Percentiles rank a stretch among this genome's conserved stretches.
phyloP scores from a whole-genome alignment of 2,113 vertebrate species.

The Bothrops jararaca region DNA sequence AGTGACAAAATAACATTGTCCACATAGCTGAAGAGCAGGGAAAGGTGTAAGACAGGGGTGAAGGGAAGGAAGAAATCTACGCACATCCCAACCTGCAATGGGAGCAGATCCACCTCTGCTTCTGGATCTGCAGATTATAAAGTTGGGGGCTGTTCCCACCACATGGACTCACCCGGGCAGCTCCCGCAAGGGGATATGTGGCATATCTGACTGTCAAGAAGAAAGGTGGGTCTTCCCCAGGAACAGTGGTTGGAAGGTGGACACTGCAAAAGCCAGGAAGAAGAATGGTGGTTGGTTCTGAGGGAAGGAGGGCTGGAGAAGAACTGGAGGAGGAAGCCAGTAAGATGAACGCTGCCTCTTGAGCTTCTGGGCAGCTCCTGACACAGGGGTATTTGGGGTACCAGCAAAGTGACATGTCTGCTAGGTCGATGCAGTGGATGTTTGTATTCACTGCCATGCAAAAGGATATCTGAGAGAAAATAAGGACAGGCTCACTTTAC shows the following conservation, averaged over 20 bases:
- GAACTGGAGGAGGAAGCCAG: constrained; percentile 53
- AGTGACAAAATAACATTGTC: neutral
- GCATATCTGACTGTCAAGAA: constrained; percentile 24
- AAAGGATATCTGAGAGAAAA: neutral
- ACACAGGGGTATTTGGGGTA: neutral
- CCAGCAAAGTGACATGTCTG: neutral
- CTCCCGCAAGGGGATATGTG: neutral
- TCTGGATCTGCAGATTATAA: neutral
- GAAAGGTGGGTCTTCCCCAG: constrained; percentile 43
- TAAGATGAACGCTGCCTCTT: constrained; percentile 61
- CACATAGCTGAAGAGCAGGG: neutral
- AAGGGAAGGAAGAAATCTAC: neutral
- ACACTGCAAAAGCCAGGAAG: constrained; percentile 18
- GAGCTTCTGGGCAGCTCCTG: constrained; percentile 41
- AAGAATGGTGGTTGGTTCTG: neutral
- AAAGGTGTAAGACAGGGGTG: constrained; percentile 10
- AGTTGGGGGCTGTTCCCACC: neutral
- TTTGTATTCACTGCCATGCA: neutral
- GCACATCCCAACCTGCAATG: neutral
- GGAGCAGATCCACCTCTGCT: neutral
- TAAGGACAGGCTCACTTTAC: neutral
- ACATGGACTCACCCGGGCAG: neutral
- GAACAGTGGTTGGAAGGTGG: constrained; percentile 35
- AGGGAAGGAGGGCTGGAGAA: constrained; percentile 27
- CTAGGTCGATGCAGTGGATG: no score